Conservation (phyloP, 2,113 vertebrate genomes). For the Penelope pileata region DNA sequence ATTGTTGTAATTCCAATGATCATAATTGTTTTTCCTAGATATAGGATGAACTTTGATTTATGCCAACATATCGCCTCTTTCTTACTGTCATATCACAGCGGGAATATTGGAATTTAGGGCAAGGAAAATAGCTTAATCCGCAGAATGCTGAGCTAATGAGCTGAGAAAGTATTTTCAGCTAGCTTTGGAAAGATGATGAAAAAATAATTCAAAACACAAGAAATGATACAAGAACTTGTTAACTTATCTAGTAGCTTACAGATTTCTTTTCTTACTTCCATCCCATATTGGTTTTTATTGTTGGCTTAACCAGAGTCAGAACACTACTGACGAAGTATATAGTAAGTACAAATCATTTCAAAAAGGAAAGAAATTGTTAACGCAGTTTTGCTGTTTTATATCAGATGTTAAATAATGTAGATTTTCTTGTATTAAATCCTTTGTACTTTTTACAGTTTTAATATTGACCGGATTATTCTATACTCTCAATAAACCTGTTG, state of each 20-base stretch:
- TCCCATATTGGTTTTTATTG: not conserved
- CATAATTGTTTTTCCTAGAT: not conserved
- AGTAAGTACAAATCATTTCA: not conserved
- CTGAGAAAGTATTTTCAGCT: slow-evolving; percentile 54
- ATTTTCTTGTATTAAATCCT: not conserved
- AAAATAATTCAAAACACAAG: slow-evolving; percentile 34
- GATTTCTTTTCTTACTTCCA: not conserved
- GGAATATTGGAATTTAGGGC: not conserved
- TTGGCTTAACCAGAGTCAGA: not conserved
- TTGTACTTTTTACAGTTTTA: not conserved
- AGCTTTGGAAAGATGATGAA: slow-evolving; percentile 27
- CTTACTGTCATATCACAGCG: not conserved
- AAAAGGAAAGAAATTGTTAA: too few species aligned
- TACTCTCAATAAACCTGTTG: not conserved
- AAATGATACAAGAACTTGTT: slow-evolving; percentile 3
- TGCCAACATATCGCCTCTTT: not conserved
- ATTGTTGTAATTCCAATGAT: not conserved
- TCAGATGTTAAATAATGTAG: too few species aligned
- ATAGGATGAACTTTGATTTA: not conserved
- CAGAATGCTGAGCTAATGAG: slow-evolving; percentile 29
- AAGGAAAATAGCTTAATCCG: not conserved
- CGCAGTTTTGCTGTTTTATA: too few species aligned
- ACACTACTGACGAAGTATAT: not conserved
- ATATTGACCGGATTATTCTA: not conserved
- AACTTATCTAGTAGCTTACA: not conserved